Base-by-base conservation (phyloP, 2,113 vertebrate species). In the Sprattus sprattus region DNA sequence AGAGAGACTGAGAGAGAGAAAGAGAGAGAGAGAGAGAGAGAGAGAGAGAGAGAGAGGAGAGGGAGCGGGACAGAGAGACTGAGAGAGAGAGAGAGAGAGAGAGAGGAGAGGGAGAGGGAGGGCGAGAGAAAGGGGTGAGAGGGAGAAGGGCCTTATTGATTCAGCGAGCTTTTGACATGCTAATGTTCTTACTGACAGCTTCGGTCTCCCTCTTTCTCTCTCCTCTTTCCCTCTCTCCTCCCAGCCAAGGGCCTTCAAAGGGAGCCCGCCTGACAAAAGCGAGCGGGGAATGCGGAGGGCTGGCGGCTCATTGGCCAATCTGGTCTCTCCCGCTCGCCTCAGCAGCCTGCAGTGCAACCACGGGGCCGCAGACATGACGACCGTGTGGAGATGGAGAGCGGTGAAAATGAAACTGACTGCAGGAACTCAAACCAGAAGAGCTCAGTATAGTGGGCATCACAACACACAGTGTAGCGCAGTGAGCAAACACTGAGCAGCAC, bases 111-210 rank as follows among this genome's bases (percentile, higher is more conserved):
- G 8, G 64, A 11, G 64, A 25, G 64, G 13, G 64, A 15, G 64
- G 25, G 60, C 9, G 28, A 13, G 64, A 85, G 88, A 85, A 15
- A 57, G 0, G 88, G 15, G 52, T 18, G 86, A 44, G 9, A 49
- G 89, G 86, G 85, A 88, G 83, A 86, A 90, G 50, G 89, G 75
- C 50, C 94, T 87, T 88, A 89, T 91, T 91, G 88, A 89, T 91
- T 88, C 88, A 83, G 32, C 0, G 45, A 89, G 92, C 93, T 93
- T 95, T 95, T 95, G 93, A 94, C 91, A 96, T 95, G 94, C 89
- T 95, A 94, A 95, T 95, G 92, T 92, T 86, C 92, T 92, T 67
- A 83, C 81, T 85, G 84, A 89, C 89, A 87, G 85, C 89, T 87
- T 91, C 91, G 89, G 89, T 81, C 90, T 82, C 87, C 88, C 86